These are phyloP conservation scores for Xanthostigma xanthostigma DNA, from an alignment of 2,888 invertebrate genomes.

Conservation along the genomic window DNA sequence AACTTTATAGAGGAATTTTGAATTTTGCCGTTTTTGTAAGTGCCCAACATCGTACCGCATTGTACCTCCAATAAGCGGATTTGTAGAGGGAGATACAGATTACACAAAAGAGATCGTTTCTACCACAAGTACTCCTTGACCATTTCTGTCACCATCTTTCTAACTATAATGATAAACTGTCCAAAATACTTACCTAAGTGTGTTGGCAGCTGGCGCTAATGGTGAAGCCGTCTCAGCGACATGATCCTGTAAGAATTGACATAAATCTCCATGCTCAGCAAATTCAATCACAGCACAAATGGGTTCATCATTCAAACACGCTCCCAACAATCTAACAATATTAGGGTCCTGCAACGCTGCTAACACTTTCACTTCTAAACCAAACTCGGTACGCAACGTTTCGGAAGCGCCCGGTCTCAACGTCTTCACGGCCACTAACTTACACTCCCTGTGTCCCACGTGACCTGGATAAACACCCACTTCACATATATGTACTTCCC, in stretches of 20 bases:
- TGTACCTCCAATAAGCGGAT: no score
- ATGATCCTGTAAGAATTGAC: conserved; percentile 71
- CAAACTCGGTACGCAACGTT: conserved; percentile 50
- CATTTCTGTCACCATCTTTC: no score
- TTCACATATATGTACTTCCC: conserved; percentile 55
- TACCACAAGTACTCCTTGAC: no score
- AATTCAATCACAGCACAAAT: conserved; percentile 65
- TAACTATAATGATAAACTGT: no score
- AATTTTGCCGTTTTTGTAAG: no score
- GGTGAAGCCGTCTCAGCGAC: conserved; percentile 54
- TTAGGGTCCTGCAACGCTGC: conserved; percentile 54
- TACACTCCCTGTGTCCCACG: conserved; percentile 20
- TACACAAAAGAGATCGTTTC: no score
- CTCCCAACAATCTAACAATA: conserved; percentile 56
- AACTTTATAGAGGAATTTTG: no score
- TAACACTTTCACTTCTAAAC: conserved; percentile 53
- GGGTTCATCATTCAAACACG: conserved; percentile 56
- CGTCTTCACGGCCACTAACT: conserved; percentile 59
- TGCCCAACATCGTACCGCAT: no score
- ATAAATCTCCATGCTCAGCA: conserved; percentile 63
- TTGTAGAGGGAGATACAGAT: no score
- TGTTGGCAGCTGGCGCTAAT: conserved; percentile 44
- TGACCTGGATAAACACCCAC: conserved; percentile 25
- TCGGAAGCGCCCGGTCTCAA: conserved; percentile 43
- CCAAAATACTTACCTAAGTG: conserved; percentile 45